Base-by-base conservation (phyloP, 2,113 vertebrate genomes). In the Parus major region DNA sequence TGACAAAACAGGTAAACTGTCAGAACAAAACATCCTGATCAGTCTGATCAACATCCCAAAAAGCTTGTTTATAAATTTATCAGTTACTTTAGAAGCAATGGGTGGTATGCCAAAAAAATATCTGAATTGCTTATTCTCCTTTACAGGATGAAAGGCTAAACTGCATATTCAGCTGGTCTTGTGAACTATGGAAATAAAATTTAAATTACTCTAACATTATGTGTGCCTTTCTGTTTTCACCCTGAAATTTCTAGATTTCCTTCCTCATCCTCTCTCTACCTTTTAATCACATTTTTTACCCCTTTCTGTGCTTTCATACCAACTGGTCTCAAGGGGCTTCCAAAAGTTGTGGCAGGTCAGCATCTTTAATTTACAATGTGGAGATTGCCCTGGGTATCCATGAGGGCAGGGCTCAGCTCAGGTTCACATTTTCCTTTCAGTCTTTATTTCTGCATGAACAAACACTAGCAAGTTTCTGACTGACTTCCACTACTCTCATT, bases 401-500 rank as follows among this genome's bases (percentile, higher is more conserved):
- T 68, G 81, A 86, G 80, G 57, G 57, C 7, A 56, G 41, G 33
- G n/a, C 35, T 89, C 24, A 1, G 28, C 86, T 80, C 63, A 29
- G 15, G 56, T 84, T 87, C 47, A 77, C 17, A 27, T 88, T 76
- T 75, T 84, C 65, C 57, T 85, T 86, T 95, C 76, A 66, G 49
- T 83, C 50, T 80, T 92, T 81, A 59, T 70, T 95, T 92, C 82
- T 78, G 72, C 68, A 49, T 92, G 92, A 94, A 41, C 59, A 60
- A 93, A 93, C 77, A 82, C 64, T n/a, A 64, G 41, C 47, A 53
- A 78, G 49, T 83, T 86, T 87, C 60, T 71, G 42, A 82, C 68
- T 65, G 83, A 21, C 27, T 92, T 89, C 52, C 35, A 86, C 33
- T 79, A 8, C 27, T 72, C 20, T 65, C 20, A 21, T 52, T 78